phyloP scores from a whole-genome alignment of 2,888 invertebrate genomes.

The Nephrocerus scutellatus region DNA sequence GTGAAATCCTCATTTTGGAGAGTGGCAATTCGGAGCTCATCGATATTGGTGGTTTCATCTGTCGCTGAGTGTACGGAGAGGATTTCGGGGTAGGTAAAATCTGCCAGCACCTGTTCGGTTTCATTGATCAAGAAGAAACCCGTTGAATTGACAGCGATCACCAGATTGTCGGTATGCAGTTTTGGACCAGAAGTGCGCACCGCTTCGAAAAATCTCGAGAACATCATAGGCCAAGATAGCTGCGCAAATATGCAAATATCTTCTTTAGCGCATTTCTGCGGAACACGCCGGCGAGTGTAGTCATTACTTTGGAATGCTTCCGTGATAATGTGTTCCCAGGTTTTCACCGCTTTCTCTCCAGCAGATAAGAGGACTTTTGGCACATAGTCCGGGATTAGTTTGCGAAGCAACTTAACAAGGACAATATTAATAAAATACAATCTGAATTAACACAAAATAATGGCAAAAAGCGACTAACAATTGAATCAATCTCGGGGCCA shows the following conservation, averaged over 20 bases:
- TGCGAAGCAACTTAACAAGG: conserved; percentile 27
- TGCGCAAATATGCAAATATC: conserved; percentile 88
- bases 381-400: conserved; percentile 32
- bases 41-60: conserved; percentile 53
- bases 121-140: conserved; percentile 90
- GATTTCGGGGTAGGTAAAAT: conserved; percentile 81
- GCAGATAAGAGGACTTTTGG: conserved; percentile 46
- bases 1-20: conserved; percentile 83
- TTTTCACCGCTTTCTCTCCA: conserved; percentile 57
- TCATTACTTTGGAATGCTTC: conserved; percentile 66
- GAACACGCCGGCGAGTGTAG: conserved; percentile 61
- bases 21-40: conserved; percentile 69
- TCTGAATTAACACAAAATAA: background rate
- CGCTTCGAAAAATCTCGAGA: conserved; percentile 90
- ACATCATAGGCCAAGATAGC: conserved; percentile 88
- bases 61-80: conserved; percentile 55
- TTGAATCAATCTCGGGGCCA: conserved; percentile 60
- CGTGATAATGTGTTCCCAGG: conserved; percentile 67
- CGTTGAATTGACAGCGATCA: conserved; percentile 90
- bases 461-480: conserved; percentile 49
- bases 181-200: conserved; percentile 66
- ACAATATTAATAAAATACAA: background rate
- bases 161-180: conserved; percentile 64
- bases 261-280: conserved; percentile 69
- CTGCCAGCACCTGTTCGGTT: conserved; percentile 81